Evolutionary conservation across 2,888 invertebrate genomes (phyloP), one percentile per base, ranked within the genome.

Genomic region (Pediacus dermestoides): DNA sequence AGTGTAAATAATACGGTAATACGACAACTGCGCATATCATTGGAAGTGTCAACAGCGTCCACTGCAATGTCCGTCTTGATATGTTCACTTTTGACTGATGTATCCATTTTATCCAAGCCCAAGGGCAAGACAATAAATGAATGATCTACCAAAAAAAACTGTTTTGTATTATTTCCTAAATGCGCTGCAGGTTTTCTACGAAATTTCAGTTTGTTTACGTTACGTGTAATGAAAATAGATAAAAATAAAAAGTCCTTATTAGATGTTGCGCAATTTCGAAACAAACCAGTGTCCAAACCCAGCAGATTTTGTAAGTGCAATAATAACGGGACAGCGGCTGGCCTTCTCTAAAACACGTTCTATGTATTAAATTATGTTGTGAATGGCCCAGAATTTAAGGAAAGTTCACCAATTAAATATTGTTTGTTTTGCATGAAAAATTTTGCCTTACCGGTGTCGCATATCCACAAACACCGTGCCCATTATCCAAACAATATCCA

Each of bases 41-140:
- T 61, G 60, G 59, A 60, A 61, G 61, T 63, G 63, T 64, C 61
- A 61, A 55, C 63, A 59, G 62, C 62, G 67, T 67, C 65, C 67
- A 66, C 60, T 63, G 60, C n/a, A 60, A 63, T 66, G 64, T 67
- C 64, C 64, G 63, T 66, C 64, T 60, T 61, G 61, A 64, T 61
- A 65, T 62, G 61, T 66, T 66, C 63, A 67, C 64, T 66, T 57
- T 64, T 66, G 68, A 68, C 68, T 68, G 68, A 68, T 67, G 67
- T 67, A 67, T 67, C 66, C 67, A 64, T 67, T 53, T 65, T 62
- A 64, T 58, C 66, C 66, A 67, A 64, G 64, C 67, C 67, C 58
- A 54, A 56, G 67, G 67, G 66, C 66, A 68, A 64, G 68, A 68
- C 68, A 68, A 68, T 68, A 68, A 68, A 68, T 65, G 61, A 66